phyloP scores from a whole-genome alignment of 2,888 invertebrate species.

The Drosophila fungiperda region DNA sequence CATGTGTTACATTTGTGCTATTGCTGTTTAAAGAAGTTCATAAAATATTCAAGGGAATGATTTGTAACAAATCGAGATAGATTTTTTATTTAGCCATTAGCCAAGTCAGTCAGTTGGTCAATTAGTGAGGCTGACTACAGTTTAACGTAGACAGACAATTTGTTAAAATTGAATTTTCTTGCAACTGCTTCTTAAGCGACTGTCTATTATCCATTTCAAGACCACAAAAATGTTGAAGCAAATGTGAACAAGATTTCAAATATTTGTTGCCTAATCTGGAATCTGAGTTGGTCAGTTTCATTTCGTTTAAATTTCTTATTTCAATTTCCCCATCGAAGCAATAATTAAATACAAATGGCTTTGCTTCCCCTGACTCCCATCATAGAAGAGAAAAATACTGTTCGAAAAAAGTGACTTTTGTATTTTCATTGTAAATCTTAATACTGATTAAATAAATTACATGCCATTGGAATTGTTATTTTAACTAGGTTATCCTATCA shows the following conservation, averaged over 20 bases:
- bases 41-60: not conserved
- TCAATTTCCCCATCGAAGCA: no score
- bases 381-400: not conserved
- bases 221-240: no score
- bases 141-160: not conserved
- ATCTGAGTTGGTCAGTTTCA: no score
- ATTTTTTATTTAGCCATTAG: not conserved
- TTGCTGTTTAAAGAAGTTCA: not conserved
- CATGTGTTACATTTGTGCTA: not conserved
- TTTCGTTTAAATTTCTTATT: no score
- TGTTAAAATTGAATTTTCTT: not conserved
- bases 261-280: no score
- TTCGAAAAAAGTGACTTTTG: not conserved
- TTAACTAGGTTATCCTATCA: not conserved
- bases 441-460: not conserved
- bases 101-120: conserved; percentile 7
- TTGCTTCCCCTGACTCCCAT: not conserved
- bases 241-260: no score
- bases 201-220: no score
- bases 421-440: not conserved
- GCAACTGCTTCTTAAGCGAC: not conserved
- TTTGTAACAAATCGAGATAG: not conserved
- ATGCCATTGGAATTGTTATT: conserved; percentile 1
- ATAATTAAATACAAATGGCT: no score
- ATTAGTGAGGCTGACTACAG: not conserved